Base-by-base conservation (phyloP, 2,888 invertebrate species). In the Lathronympha strigana region DNA sequence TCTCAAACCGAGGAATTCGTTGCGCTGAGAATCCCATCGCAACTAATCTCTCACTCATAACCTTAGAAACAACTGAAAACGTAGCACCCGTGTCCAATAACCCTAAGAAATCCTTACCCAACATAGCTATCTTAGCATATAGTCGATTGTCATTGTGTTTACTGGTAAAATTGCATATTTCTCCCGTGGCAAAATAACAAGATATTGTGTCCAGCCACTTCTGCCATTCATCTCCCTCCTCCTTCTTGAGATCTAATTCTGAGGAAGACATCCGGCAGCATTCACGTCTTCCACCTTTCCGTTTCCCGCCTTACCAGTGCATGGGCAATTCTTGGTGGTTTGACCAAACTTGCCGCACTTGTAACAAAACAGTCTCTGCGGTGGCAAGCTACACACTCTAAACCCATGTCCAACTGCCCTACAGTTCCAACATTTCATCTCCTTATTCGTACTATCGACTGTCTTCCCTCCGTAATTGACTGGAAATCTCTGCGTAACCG, bases 391-490 rank as follows among this genome's bases (percentile, higher is more conserved):
- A 36, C 68, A 68, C 0, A 25, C 17, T 47, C 68, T 67, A 50
- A 68, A 68, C 0, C 19, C 31, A 49, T 68, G 68, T 2, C 68
- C 68, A 11, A 19, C 3, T n/a, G 9, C 31, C 8, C 68, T 36
- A 49, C 68, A 68, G 17, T 68, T 68, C 68, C 68, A 68, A 19
- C 68, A 68, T 38, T 53, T 53, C 53, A 4, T 15, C n/a, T 40
- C 40, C n/a, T n/a, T 4, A 15, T 15, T 40, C 15, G 4, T 40
- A 13, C 3, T n/a, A 40, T 4, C 15, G 15, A 15, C 2, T 5
- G 40, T 1, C 40, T 15, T 15, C 4, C 4, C n/a, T 15, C 15
- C 15, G 31, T 15, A 5, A 11, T 15, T 15, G 2, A 5, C 4
- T n/a, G 31, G 28, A 11, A 25, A 25, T 2, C 13, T 8, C 25